Conservation (phyloP, 2,797 vertebrate species). For the Pseudopleuronectes americanus region DNA sequence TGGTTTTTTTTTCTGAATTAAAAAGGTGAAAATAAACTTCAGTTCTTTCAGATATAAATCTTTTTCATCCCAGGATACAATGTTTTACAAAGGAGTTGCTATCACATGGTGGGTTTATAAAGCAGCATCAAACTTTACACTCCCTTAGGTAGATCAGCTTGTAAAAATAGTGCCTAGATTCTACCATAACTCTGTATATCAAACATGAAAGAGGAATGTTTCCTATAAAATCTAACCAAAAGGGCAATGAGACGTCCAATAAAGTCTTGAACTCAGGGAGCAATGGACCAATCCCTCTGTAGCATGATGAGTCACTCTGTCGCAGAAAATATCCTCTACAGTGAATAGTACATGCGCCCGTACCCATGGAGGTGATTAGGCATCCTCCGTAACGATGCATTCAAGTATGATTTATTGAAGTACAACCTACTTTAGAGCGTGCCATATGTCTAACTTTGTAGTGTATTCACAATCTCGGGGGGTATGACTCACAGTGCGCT, state of each 20-base stretch:
- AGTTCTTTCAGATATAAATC: constrained; percentile 1
- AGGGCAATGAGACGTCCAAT: constrained; percentile 41
- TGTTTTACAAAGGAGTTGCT: neutral
- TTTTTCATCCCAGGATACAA: neutral
- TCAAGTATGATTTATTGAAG: constrained; percentile 41
- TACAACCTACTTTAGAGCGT: constrained; percentile 18
- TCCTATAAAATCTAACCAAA: constrained; percentile 30
- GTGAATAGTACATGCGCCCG: neutral
- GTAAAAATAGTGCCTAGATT: constrained; percentile 25
- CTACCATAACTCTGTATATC: constrained; percentile 23
- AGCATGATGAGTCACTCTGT: constrained; percentile 52
- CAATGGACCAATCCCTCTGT: constrained; percentile 12
- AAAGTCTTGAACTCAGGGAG: constrained; percentile 28
- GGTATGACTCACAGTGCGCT: constrained; percentile 26
- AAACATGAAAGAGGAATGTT: constrained; percentile 18
- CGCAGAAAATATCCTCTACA: constrained; percentile 15
- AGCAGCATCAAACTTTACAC: constrained; percentile 29
- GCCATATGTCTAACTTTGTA: constrained; percentile 24
- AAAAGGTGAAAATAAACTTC: neutral
- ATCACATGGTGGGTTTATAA: constrained; percentile 14
- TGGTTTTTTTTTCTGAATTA: neutral
- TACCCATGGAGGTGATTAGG: constrained; percentile 45
- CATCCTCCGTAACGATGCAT: constrained; percentile 16
- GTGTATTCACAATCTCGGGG: constrained; percentile 18
- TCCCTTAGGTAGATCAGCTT: constrained; percentile 14